Base-by-base conservation (phyloP, 2,113 vertebrate species). In the Poeciliopsis retropinna region DNA sequence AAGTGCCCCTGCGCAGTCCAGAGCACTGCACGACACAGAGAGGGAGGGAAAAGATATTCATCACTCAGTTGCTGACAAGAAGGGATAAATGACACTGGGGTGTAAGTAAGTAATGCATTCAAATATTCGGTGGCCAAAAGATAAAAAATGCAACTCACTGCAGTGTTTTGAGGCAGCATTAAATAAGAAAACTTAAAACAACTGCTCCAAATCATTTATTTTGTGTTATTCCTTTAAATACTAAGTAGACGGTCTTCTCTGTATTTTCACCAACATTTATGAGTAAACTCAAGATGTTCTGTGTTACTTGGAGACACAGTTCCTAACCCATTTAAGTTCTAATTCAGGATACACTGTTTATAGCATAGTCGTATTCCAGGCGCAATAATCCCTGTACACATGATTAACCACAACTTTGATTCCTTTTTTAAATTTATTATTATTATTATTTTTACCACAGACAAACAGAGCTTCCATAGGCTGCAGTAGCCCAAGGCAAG, bases 1-100 rank as follows among this genome's bases (percentile, higher is more conserved):
- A 98, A 98, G 54, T 94, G 95, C 83, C 98, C 97, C 89, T 99
- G 98, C 54, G 98, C 97, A 3, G 98, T 99, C 98, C 98, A 99
- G 11, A 99, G 94, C 64, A 98, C 98, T 99, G 87, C 32, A 78
- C 60, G 22, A 63, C 54, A 65, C 47, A 25, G 29, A 79, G 22
- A 30, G 15, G 29, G 13, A 31, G 25, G 25, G 5, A n/a, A 25
- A 14, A 54, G 64, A 31, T 30, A 47, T 25, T 64, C 67, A 73
- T 30, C 27, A 30, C 68, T 78, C 72, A 32, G 32, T 80, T 79
- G 37, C 66, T 31, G 4, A 27, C 44, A 28, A 34, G 25, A 41
- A 81, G 64, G 77, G 41, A 79, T 63, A 75, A 76, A 78, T 81
- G 22, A 67, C 82, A 30, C 41, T 57, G 66, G 66, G 68, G 25